Evolutionary conservation across 2,888 invertebrate species (phyloP), one percentile per base, ranked within the genome.

Genomic region (Bruchidius siliquastri): DNA sequence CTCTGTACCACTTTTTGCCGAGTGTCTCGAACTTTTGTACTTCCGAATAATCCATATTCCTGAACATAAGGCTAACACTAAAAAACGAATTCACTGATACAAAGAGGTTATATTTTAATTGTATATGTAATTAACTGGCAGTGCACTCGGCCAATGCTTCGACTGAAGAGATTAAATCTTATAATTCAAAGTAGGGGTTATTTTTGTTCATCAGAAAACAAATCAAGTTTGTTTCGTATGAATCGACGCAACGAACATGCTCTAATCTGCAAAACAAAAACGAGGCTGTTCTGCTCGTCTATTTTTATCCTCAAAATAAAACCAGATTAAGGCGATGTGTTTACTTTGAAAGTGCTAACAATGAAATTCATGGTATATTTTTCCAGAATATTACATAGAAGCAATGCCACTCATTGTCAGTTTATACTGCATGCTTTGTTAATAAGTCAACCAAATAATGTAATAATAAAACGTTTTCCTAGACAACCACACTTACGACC

Each of bases 1-100:
- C 88, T 72, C 89, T 85, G 81, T 89, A 89, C 87, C 88, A 89
- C 81, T 89, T 89, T 79, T 85, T 88, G 72, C 85, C 86, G 66
- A 77, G 75, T 22, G 71, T 75, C 71, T 80, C 80, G 2, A 76
- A 77, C 73, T 79, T 74, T 73, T 78, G 77, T 72, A 77, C 67
- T 75, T 78, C 75, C 13, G 78, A 76, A 75, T 77, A 78, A 75
- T 78, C 78, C 76, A 76, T 76, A 13, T 72, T 71, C 8, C 68
- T 71, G n/a, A 68, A 68, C 22, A 22, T 68, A 22, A 68, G 22
- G 22, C 22, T 68, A 68, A 68, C 68, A 68, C 68, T 68, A 68
- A 68, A 68, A 68, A 21, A 68, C 10, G 22, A 21, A 22, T 68
- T 68, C 68, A 21, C 22, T 3, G 18, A 68, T 68, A 21, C 6